Evolutionary conservation across 2,888 invertebrate genomes (phyloP).

Genomic region (Leptopterna dolabrata): DNA sequence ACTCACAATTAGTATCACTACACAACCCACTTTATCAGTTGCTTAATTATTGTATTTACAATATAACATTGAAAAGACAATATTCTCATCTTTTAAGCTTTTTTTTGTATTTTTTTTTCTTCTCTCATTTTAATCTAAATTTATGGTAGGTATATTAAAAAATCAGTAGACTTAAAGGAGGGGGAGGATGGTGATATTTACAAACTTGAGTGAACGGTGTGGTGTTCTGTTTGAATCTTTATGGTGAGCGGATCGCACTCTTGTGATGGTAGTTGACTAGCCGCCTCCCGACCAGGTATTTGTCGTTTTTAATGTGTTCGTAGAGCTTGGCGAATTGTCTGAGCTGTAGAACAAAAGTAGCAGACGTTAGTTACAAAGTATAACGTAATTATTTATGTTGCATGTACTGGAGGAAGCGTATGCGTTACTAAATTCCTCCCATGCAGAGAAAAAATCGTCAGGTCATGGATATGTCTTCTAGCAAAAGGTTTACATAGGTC

Average conservation of each 20-base stretch:
- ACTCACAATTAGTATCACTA: constrained; percentile 37
- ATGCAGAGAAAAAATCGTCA: too few species aligned
- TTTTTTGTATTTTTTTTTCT: too few species aligned
- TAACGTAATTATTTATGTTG: not conserved
- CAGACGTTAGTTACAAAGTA: not conserved
- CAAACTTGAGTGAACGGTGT: not conserved
- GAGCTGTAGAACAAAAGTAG: constrained; percentile 73
- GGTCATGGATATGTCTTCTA: too few species aligned
- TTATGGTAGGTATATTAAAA: not conserved
- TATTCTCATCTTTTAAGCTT: not conserved
- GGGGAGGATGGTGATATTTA: constrained; percentile 3
- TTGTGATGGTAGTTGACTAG: constrained; percentile 91
- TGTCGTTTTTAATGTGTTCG: constrained; percentile 99
- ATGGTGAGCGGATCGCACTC: constrained; percentile 30
- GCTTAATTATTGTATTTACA: constrained; percentile 7
- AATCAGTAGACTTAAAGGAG: not conserved
- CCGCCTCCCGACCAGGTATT: constrained; percentile 95
- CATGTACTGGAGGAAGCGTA: too few species aligned
- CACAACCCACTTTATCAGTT: constrained; percentile 38
- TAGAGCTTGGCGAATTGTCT: constrained; percentile 94
- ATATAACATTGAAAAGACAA: constrained; percentile 24
- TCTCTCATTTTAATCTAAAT: not conserved
- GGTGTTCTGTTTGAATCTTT: constrained; percentile 11
- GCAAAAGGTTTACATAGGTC: too few species aligned
- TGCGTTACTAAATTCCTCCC: too few species aligned